phyloP scores from a whole-genome alignment of 2,797 vertebrate species.

The Parotocinclus haroldoi region DNA sequence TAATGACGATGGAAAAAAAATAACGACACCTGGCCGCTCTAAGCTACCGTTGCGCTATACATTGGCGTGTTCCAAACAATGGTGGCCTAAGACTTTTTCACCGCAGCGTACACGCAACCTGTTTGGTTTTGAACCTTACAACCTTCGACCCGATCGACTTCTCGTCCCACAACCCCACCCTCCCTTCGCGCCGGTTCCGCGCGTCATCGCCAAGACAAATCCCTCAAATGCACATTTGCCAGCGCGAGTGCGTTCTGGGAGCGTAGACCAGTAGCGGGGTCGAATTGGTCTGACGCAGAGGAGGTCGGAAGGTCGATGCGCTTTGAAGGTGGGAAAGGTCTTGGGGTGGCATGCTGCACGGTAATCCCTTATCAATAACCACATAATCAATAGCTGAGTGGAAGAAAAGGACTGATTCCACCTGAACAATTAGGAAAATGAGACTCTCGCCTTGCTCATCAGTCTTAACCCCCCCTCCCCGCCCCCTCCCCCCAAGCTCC shows the following conservation, averaged over 20 bases:
- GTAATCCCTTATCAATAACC: conserved; percentile 52
- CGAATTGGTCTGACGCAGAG: conserved; percentile 22
- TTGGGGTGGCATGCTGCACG: conserved; percentile 26
- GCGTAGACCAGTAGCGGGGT: conserved; percentile 12
- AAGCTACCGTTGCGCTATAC: too few relatives aligned
- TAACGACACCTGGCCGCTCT: too few relatives aligned
- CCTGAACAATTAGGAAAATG: conserved; percentile 51
- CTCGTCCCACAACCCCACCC: too few relatives aligned
- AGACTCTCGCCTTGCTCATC: conserved; percentile 34
- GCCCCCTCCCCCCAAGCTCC: conserved; percentile 21
- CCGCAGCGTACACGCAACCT: too few relatives aligned
- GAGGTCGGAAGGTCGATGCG: conserved; percentile 35
- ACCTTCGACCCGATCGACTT: too few relatives aligned
- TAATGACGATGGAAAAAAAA: too few relatives aligned
- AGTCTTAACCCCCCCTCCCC: conserved; percentile 24
- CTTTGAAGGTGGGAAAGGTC: conserved; percentile 15
- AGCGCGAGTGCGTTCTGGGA: neutral
- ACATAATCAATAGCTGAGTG: conserved; percentile 48
- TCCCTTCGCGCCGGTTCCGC: too few relatives aligned
- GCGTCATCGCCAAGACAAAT: too few relatives aligned
- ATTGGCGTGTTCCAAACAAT: too few relatives aligned
- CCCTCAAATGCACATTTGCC: too few relatives aligned
- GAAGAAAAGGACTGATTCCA: conserved; percentile 44
- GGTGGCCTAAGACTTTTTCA: too few relatives aligned
- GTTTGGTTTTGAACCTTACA: too few relatives aligned